phyloP scores from a whole-genome alignment of 2,888 invertebrate species.

The Campoplex capitator region DNA sequence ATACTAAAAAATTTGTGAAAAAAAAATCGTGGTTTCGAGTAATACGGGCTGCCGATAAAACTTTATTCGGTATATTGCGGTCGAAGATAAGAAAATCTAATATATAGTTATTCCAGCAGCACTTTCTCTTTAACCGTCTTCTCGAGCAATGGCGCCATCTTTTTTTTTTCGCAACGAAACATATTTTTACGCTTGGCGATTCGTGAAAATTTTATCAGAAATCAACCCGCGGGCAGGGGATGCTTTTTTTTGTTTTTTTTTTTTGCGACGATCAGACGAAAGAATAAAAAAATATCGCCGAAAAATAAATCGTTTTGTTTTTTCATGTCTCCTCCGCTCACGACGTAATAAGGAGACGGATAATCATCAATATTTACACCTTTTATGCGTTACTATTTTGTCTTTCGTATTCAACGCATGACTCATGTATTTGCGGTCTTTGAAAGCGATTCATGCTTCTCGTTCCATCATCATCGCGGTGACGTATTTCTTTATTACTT shows the following conservation, averaged over 20 bases:
- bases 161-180: background rate
- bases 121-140: background rate
- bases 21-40: background rate
- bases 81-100: background rate
- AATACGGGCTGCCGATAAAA: background rate
- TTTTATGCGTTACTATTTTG: conserved; percentile 42
- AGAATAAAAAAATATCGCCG: conserved; percentile 20
- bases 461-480: background rate
- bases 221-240: background rate
- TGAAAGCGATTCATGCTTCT: background rate
- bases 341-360: conserved; percentile 12
- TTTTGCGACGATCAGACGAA: background rate
- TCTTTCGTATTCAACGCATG: conserved; percentile 24
- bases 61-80: background rate
- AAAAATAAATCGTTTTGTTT: background rate
- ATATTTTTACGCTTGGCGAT: background rate
- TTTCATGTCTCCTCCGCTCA: background rate
- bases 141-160: background rate
- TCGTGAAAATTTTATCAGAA: background rate
- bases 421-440: conserved; percentile 28
- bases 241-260: background rate
- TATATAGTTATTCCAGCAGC: background rate
- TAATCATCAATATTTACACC: conserved; percentile 25
- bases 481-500: background rate
- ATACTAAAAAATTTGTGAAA: background rate